Percentiles rank a stretch among this genome's conserved stretches.
Evolutionary conservation across 2,888 invertebrate genomes (phyloP).

Genomic region (Eustalomyia histrio): DNA sequence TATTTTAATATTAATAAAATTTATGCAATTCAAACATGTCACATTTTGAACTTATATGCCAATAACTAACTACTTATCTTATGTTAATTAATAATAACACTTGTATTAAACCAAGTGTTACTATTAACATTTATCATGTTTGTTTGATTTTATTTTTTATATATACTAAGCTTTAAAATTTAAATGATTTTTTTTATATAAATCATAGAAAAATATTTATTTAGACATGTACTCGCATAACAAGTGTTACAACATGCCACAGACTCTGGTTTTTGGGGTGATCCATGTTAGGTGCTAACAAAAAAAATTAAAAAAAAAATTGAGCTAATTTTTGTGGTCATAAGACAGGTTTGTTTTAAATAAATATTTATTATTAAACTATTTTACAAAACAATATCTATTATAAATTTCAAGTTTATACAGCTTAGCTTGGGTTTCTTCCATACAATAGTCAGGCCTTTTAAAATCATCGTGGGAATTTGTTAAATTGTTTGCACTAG

Average conservation of each 20-base stretch:
- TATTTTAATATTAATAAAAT: background rate
- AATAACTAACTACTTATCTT: background rate
- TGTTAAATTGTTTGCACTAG: constrained; percentile 10
- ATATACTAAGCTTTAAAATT: background rate
- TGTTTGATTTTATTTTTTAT: background rate
- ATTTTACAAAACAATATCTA: background rate
- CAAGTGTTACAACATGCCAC: constrained; percentile 6
- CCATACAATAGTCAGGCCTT: background rate
- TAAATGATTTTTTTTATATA: background rate
- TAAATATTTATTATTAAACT: background rate
- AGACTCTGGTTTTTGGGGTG: background rate
- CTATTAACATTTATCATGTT: background rate
- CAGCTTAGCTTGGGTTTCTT: background rate
- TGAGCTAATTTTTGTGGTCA: constrained; percentile 2
- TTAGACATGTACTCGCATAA: background rate
- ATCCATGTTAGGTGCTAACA: background rate
- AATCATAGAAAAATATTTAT: background rate
- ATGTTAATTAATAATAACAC: constrained; percentile 32
- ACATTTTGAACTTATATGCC: background rate
- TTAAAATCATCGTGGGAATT: constrained; percentile 45
- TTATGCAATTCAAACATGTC: background rate
- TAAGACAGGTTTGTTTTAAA: background rate
- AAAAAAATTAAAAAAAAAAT: background rate
- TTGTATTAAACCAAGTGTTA: constrained; percentile 13
- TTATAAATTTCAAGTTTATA: background rate